Base-by-base conservation (phyloP, 1,140 invertebrate genomes). In the Neotoxoptera formosana region DNA sequence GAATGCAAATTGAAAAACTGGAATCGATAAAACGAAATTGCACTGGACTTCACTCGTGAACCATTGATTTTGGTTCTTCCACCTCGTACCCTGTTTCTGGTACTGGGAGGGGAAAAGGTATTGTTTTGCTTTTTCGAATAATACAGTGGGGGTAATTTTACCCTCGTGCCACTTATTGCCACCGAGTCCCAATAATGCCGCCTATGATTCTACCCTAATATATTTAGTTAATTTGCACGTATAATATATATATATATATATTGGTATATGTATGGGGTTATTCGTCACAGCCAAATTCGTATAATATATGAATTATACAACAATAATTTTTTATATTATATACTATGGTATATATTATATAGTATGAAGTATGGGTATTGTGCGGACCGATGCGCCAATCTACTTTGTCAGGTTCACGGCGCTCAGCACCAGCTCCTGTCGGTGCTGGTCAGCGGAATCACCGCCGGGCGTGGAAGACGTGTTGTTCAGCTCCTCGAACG, bases 401-500 rank as follows among this genome's bases (percentile, higher is more conserved):
- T 93, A 60, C 67, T 93, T 51, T 7, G 90, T 60, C 51, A 94
- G 47, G 51, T 87, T 89, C 30, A 47, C 83, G 1, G 81, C 90
- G 47, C 90, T 94, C 45, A 94, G 67, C n/a, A 94, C 93, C 56
- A 94, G 41, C 7, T 94, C 93, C 48, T 41, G 90, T 20, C 2
- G 45, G 20, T 56, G 30, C 47, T 41, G 51, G 53, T 56, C 51
- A 17, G 14, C n/a, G 17, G 67, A 21, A 23, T 36, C 30, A 0
- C 36, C 48, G n/a, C 89, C 81, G 25, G 51, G 14, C 9, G 23
- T 23, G 30, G 51, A 36, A 83, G 41, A 67, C 87, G 93, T 76
- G 84, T 93, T 67, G 83, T 88, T 36, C 11, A 88, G 30, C 11
- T 94, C 94, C 21, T 94, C 94, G 53, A 76, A 94, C 25, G 94